Percentiles rank a stretch among this genome's conserved stretches.
Conservation (phyloP, 2,888 invertebrate genomes). For the Halictus ligatus region DNA sequence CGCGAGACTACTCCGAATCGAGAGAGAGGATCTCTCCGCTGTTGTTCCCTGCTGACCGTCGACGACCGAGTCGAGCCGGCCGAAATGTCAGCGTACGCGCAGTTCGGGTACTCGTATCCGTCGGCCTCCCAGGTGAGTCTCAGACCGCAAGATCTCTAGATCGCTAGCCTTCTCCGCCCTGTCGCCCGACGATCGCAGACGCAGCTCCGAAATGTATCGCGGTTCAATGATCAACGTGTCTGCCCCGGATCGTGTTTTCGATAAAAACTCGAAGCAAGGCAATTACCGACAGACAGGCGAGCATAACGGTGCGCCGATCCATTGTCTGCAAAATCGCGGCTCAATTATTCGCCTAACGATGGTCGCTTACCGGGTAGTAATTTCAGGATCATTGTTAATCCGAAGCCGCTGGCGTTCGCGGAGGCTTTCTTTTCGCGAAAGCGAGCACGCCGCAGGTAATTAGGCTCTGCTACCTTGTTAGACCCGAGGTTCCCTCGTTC, state of each 20-base stretch:
- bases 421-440: conserved; percentile 25
- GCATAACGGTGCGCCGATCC: conserved; percentile 11
- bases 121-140: conserved; percentile 94
- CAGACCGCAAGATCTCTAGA: neutral
- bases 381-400: conserved; percentile 42
- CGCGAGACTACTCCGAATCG: conserved; percentile 19
- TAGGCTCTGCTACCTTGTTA: conserved; percentile 28
- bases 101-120: conserved; percentile 97
- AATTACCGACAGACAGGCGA: neutral
- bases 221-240: neutral
- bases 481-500: neutral
- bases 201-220: neutral
- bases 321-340: conserved; percentile 33
- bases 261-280: neutral
- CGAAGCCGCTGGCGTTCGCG: conserved; percentile 11
- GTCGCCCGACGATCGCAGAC: neutral
- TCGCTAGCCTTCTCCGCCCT: neutral
- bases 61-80: conserved; percentile 29
- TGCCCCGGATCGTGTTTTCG: neutral
- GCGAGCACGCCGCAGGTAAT: conserved; percentile 28
- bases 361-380: conserved; percentile 32
- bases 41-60: conserved; percentile 15
- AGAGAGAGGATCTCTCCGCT: conserved; percentile 19
- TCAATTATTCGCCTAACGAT: conserved; percentile 44
- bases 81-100: conserved; percentile 92